phyloP scores from a whole-genome alignment of 2,888 invertebrate species.

The Cerastoderma edule region DNA sequence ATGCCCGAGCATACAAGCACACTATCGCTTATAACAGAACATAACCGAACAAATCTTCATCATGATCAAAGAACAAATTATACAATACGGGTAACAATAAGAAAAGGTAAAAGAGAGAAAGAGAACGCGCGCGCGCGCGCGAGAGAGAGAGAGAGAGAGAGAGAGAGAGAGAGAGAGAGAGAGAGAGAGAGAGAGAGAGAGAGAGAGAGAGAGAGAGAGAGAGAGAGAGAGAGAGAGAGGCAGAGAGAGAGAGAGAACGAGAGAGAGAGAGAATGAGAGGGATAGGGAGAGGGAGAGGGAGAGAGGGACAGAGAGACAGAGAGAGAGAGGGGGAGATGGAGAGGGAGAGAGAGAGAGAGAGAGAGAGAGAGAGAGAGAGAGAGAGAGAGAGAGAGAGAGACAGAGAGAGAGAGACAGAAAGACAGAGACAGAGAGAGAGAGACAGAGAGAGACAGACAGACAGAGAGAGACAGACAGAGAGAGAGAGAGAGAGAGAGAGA shows the following conservation, averaged over 20 bases:
- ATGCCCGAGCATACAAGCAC: no score
- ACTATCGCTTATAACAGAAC: not conserved
- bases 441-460: constrained; percentile 5
- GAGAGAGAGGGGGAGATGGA: not conserved
- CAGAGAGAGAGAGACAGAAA: constrained; percentile 9
- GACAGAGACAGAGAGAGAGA: constrained; percentile 1
- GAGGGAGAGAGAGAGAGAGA: constrained; percentile 1
- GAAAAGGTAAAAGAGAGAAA: not conserved
- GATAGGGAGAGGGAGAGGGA: not conserved
- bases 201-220: constrained; percentile 23
- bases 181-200: constrained; percentile 5
- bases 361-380: constrained; percentile 7
- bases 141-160: not conserved
- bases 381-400: constrained; percentile 7
- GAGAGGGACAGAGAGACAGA: not conserved
- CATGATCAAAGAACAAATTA: not conserved
- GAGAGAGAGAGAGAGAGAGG: constrained; percentile 23
- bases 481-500: constrained; percentile 16
- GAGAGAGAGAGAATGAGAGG: not conserved
- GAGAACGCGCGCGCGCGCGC: not conserved
- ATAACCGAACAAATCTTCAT: not conserved
- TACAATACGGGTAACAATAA: not conserved
- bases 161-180: not conserved
- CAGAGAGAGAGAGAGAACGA: not conserved
- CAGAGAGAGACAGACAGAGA: constrained; percentile 2